phyloP scores from a whole-genome alignment of 2,797 vertebrate genomes.

The Gallinago stenura region DNA sequence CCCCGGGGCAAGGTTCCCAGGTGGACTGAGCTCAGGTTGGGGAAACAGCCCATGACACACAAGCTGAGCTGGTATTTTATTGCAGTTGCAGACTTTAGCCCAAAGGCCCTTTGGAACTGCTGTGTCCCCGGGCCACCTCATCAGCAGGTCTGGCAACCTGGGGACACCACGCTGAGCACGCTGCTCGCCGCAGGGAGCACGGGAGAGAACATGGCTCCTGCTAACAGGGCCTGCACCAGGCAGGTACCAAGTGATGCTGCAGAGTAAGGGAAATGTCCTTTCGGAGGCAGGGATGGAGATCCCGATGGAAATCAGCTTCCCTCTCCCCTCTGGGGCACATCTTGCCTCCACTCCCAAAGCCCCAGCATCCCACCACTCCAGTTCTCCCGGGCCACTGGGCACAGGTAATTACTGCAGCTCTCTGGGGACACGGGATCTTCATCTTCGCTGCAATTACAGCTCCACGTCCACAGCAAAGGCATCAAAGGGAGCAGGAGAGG shows the following conservation, averaged over 20 bases:
- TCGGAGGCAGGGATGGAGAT: not conserved
- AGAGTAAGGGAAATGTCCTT: not conserved
- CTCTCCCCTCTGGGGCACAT: not conserved
- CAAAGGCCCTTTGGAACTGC: not conserved
- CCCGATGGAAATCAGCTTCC: accelerated
- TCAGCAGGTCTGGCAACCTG: not conserved
- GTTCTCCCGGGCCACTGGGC: not conserved
- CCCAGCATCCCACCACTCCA: not conserved
- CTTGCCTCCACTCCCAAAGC: accelerated
- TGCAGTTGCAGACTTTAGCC: not conserved
- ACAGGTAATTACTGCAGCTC: not conserved
- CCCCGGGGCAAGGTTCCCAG: accelerated
- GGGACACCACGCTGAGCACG: not conserved
- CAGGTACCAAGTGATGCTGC: not conserved
- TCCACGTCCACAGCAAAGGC: not conserved
- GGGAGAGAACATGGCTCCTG: not conserved
- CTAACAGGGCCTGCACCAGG: not conserved
- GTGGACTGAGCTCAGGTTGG: not conserved
- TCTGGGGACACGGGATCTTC: not conserved
- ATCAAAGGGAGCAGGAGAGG: not conserved
- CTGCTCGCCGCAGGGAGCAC: not conserved
- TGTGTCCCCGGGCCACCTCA: accelerated
- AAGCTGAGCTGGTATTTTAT: not conserved
- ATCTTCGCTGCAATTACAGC: not conserved
- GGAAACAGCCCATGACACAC: accelerated